Evolutionary conservation across 2,797 vertebrate species (phyloP), one percentile per base, ranked within the genome.

Genomic region (Gobio occitaniae): DNA sequence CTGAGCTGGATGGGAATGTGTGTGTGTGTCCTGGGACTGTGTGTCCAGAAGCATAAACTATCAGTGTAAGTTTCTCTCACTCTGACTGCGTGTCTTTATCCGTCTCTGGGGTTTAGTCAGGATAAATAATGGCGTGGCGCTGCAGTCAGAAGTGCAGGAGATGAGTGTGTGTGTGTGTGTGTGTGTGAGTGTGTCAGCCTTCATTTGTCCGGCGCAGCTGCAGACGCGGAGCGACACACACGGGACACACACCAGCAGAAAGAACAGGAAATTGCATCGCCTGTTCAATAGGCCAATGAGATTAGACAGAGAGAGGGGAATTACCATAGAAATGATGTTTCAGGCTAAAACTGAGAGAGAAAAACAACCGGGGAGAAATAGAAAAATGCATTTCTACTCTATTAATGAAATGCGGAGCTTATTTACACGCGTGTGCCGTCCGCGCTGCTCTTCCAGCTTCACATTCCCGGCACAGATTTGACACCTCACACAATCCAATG

Each of bases 241-340:
- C 10, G 54, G 19, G 19, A 56, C 54, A 56, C 54, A 19, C 54
- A 71, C 80, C 69, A 21, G 76, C 59, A 75, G 65, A 81, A 86
- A 68, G 63, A 85, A 88, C 82, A 88, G 89, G 89, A 91, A 87
- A 91, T 90, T 87, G 86, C 87, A 89, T 87, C 84, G 83, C 32
- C 84, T 83, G 75, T 85, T 88, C 88, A 91, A 90, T 86, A 89
- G 85, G 84, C 89, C 89, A 90, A 82, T 89, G 72, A 89, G 89
- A 90, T 92, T 89, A 89, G 87, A 86, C 80, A 72, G 78, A 87
- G 84, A 85, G 68, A 89, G 75, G 59, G 80, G n/a, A 89, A 92
- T 91, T 90, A 90, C 85, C 89, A 91, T 89, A 88, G 89, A 91
- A 90, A 90, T 92, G 38, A 91, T 89, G 85, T 88, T 90, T 90